These are phyloP conservation scores for Pelvicachromis taeniatus DNA, from an alignment of 2,113 vertebrate genomes.

Conservation along the genomic window DNA sequence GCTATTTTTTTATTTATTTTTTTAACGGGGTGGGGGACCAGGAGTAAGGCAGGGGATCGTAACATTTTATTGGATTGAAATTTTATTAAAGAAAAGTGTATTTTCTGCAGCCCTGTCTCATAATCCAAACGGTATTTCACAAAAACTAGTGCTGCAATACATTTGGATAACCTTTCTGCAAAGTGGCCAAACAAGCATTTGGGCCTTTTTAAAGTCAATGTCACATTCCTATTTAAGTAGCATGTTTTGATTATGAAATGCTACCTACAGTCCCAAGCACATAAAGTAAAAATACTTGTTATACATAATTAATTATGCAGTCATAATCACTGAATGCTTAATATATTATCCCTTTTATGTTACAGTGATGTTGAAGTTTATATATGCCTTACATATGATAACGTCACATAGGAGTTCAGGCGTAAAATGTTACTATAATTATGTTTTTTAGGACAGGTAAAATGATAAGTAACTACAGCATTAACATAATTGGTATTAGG, in stretches of 20 bases:
- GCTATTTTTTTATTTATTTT: not conserved
- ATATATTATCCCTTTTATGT: accelerated
- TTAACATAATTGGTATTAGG: not conserved
- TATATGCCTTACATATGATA: not conserved
- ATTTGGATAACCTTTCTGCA: not conserved
- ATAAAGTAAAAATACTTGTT: not conserved
- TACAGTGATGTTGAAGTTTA: not conserved
- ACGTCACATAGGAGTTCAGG: not conserved
- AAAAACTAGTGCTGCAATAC: not conserved
- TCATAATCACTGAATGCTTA: accelerated
- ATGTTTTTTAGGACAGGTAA: not conserved
- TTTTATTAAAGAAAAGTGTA: not conserved
- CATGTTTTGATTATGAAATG: not conserved
- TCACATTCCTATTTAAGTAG: not conserved
- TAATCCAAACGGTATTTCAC: accelerated
- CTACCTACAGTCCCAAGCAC: not conserved
- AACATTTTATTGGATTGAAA: not conserved
- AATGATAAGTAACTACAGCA: not conserved
- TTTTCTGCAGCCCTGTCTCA: not conserved
- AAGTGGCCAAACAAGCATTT: not conserved
- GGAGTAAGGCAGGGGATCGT: not conserved
- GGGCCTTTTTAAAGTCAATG: not conserved
- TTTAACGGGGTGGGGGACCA: not conserved
- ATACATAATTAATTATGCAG: not conserved
- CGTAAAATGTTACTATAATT: not conserved